These are phyloP conservation scores for Platyura marginata DNA, from an alignment of 1,140 invertebrate genomes.

Conservation along the genomic window DNA sequence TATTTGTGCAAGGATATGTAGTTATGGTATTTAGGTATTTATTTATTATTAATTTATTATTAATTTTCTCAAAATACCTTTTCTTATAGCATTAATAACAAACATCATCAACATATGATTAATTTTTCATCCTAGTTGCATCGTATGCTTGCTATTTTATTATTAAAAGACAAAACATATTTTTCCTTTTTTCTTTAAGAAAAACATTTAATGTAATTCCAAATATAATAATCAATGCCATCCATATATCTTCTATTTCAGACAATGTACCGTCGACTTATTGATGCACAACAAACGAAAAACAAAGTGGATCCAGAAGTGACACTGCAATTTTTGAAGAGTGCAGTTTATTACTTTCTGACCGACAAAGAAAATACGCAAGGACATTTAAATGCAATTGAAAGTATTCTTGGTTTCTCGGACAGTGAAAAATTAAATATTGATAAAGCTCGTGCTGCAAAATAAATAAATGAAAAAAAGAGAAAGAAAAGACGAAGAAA, in stretches of 20 bases:
- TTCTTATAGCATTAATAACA: too few species aligned
- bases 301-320: conserved; percentile 63
- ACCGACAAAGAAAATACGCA: conserved; percentile 70
- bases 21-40: too few species aligned
- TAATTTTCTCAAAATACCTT: too few species aligned
- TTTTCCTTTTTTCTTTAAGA: too few species aligned
- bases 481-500: too few species aligned
- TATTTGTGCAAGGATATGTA: too few species aligned
- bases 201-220: too few species aligned
- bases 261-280: conserved; percentile 64
- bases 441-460: conserved; percentile 34
- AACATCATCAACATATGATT: too few species aligned
- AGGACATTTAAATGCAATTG: conserved; percentile 66
- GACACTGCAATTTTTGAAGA: conserved; percentile 73
- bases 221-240: background rate
- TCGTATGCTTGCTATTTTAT: too few species aligned
- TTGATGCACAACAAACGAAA: conserved; percentile 45
- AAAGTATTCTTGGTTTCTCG: conserved; percentile 66
- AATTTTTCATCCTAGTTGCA: too few species aligned
- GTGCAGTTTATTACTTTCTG: conserved; percentile 76
- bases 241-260: conserved; percentile 24
- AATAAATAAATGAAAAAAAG: conserved; percentile 8
- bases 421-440: conserved; percentile 56
- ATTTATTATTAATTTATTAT: too few species aligned
- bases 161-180: too few species aligned